Base-by-base conservation (phyloP, 1,140 invertebrate species). In the Drosophila neocordata region DNA sequence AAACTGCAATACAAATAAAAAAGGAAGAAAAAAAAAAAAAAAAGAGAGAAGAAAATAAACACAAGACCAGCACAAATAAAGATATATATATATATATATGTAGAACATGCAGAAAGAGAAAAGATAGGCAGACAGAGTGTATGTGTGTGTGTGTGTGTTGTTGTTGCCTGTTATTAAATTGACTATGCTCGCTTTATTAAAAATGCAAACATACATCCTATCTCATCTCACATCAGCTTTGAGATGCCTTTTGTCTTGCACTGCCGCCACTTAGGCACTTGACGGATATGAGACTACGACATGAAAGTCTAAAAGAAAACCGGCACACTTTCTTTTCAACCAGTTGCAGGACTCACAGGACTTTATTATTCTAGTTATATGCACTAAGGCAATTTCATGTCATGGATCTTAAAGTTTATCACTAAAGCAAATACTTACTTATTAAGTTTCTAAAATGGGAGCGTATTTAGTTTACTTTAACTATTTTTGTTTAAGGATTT, bases 151-250 rank as follows among this genome's bases (percentile, higher is more conserved):
- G 22, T 24, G 22, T 24, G 22, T 44, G 41, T 44, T 44, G 2
- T 48, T 22, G 24, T 53, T 62, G 63, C 34, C 24, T 71, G 34
- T 64, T 73, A 73, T 73, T 73, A 67, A 72, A 72, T 67, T 72
- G 52, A 62, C 15, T 48, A 48, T 48, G 65, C 52, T 48, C 35
- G 68, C 62, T 65, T 57, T 62, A 66, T 71, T 71, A 71, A 71
- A 66, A 71, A 66, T 71, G 69, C 51, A 71, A 35, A 44, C 11
- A 34, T 63, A 44, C 4, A 27, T 56, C 15, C 7, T 11, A 12
- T 48, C 18, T 20, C 41, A 48, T 48, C 15, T 48, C 18, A 48
- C 41, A 48, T 48, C 15, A 48, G 20, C 41, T 48, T 48, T 20
- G 41, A 48, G 8, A 48, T 48, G 41, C 41, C 41, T 48, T 48